Conservation (phyloP, 2,888 invertebrate genomes). For the Drosophila recens region DNA sequence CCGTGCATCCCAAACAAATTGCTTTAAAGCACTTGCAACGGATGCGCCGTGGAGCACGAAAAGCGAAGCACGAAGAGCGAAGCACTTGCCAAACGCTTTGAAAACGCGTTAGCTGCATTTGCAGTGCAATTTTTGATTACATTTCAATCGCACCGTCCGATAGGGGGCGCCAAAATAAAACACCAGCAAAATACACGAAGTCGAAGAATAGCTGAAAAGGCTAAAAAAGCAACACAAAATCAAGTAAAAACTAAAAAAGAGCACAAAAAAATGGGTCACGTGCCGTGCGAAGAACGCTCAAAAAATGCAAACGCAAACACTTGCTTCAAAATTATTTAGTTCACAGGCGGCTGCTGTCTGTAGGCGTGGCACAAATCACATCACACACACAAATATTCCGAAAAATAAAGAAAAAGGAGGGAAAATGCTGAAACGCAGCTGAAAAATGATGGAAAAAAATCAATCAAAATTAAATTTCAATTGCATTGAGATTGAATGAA, state of each 20-base stretch:
- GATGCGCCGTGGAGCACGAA: slow-evolving; percentile 18
- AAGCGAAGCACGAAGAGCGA: slow-evolving; percentile 10
- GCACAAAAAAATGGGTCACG: slow-evolving; percentile 60
- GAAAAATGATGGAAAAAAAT: slow-evolving; percentile 62
- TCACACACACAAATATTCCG: slow-evolving; percentile 22
- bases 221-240: slow-evolving; percentile 3
- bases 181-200: not conserved
- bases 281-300: slow-evolving; percentile 36
- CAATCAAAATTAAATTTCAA: slow-evolving; percentile 71
- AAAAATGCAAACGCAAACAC: slow-evolving; percentile 65
- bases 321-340: slow-evolving; percentile 34
- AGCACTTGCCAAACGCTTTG: slow-evolving; percentile 45
- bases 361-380: slow-evolving; percentile 54
- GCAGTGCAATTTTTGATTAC: slow-evolving; percentile 66
- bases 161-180: slow-evolving; percentile 26
- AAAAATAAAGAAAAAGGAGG: slow-evolving; percentile 7
- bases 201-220: not conserved
- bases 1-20: slow-evolving; percentile 45
- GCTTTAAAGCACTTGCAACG: slow-evolving; percentile 46
- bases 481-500: slow-evolving; percentile 51
- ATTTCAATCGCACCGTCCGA: slow-evolving; percentile 57
- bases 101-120: slow-evolving; percentile 60
- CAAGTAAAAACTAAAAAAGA: slow-evolving; percentile 23
- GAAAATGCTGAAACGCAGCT: slow-evolving; percentile 8
- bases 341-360: slow-evolving; percentile 13